These are phyloP conservation scores for Ophiodon elongatus DNA, from an alignment of 2,113 vertebrate species.

Conservation along the genomic window DNA sequence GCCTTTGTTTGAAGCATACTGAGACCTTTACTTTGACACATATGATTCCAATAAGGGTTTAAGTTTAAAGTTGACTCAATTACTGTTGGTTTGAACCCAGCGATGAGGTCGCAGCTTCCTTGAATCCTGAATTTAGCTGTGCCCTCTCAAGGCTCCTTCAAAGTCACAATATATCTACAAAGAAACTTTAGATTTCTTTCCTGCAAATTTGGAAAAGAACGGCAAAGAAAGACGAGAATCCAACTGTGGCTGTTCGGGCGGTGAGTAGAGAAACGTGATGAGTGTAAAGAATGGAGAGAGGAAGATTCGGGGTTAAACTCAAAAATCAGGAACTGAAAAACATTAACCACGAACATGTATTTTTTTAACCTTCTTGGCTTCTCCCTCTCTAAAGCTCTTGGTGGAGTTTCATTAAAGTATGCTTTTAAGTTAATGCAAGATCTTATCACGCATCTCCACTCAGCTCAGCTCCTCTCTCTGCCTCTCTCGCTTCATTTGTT, in stretches of 20 bases:
- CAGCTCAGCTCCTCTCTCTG: constrained; percentile 54
- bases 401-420: constrained; percentile 78
- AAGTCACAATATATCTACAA: constrained; percentile 20
- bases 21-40: constrained; percentile 17
- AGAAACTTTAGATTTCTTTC: constrained; percentile 1
- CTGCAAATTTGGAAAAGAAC: background rate
- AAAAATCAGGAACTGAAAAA: constrained; percentile 37
- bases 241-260: background rate
- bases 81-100: constrained; percentile 36
- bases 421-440: constrained; percentile 80
- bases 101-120: constrained; percentile 14
- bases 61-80: constrained; percentile 52
- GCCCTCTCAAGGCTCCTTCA: constrained; percentile 9
- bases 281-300: constrained; percentile 29
- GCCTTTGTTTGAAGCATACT: constrained; percentile 7
- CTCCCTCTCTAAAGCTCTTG: constrained; percentile 51
- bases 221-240: constrained; percentile 2
- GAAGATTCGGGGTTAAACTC: constrained; percentile 5
- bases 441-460: constrained; percentile 75
- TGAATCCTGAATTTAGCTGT: background rate
- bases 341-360: constrained; percentile 18
- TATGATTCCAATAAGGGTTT: constrained; percentile 44
- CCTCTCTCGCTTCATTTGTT: constrained; percentile 70
- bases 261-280: constrained; percentile 27
- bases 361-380: constrained; percentile 61